Conservation (phyloP, 2,888 invertebrate genomes). For the Ophion obscuratus region DNA sequence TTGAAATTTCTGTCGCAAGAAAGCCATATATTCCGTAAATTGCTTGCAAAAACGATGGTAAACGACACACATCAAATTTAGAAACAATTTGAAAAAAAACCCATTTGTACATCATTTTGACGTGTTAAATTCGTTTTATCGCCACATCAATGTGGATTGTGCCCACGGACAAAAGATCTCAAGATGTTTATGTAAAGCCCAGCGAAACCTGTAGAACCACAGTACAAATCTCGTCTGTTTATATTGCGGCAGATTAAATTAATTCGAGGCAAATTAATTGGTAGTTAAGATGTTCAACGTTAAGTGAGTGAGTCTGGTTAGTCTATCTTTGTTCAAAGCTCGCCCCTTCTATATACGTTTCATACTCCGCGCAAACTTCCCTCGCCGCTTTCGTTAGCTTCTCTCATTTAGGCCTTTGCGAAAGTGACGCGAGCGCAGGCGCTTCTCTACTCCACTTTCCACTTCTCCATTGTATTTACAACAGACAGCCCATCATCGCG, state of each 20-base stretch:
- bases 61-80: too few species aligned
- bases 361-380: slow-evolving; percentile 11
- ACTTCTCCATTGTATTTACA: slow-evolving; percentile 40
- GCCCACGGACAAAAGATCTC: slow-evolving; percentile 10
- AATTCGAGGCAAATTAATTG: slow-evolving; percentile 80
- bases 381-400: slow-evolving; percentile 35
- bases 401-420: slow-evolving; percentile 35
- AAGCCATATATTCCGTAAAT: too few species aligned
- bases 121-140: neutral
- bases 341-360: slow-evolving; percentile 48
- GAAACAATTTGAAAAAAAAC: neutral
- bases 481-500: slow-evolving; percentile 49
- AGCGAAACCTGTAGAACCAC: slow-evolving; percentile 61
- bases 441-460: slow-evolving; percentile 32
- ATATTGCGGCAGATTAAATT: slow-evolving; percentile 81
- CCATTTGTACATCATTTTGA: neutral
- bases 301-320: slow-evolving; percentile 78
- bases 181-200: slow-evolving; percentile 37
- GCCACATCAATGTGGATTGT: slow-evolving; percentile 5
- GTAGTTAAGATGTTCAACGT: slow-evolving; percentile 81
- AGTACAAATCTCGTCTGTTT: slow-evolving; percentile 75
- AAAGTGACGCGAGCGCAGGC: slow-evolving; percentile 42
- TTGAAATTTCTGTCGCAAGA: too few species aligned
- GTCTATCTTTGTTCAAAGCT: slow-evolving; percentile 66
- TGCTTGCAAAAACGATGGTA: too few species aligned